Percentiles rank a stretch among this genome's conserved stretches.
phyloP scores from a whole-genome alignment of 2,113 vertebrate species.

The Catharus minimus region DNA sequence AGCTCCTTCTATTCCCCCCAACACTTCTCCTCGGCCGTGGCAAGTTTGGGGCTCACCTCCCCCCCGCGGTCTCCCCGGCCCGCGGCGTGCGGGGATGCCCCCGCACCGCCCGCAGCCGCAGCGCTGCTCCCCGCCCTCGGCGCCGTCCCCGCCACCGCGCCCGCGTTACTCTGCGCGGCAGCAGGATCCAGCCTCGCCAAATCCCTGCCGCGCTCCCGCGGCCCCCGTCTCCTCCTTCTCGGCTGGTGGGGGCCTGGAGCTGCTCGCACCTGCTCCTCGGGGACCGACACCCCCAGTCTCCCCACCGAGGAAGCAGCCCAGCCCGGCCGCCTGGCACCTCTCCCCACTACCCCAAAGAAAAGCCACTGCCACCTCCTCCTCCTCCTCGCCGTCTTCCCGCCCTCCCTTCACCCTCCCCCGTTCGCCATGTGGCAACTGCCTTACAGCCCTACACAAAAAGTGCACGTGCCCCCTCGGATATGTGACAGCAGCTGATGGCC shows the following conservation, averaged over 20 bases:
- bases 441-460: slow-evolving; percentile 3
- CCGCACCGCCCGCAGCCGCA: not conserved
- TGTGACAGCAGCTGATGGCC: slow-evolving; percentile 1
- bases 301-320: not conserved
- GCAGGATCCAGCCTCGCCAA: not conserved
- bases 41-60: not conserved
- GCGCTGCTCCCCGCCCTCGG: not conserved
- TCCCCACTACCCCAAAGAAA: not conserved
- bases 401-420: not conserved
- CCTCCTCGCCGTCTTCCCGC: slow-evolving; percentile 4
- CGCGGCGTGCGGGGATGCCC: not conserved
- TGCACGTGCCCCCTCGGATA: not conserved
- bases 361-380: not conserved
- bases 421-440: slow-evolving; percentile 23
- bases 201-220: not conserved
- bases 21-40: too few relatives aligned
- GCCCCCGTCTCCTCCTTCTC: not conserved
- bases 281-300: not conserved
- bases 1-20: not conserved
- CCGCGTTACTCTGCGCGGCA: not conserved
- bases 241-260: not conserved
- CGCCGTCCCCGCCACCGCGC: not conserved
- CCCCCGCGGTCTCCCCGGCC: not conserved
- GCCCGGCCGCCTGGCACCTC: not conserved
- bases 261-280: not conserved